These are phyloP conservation scores for Cyrtorhinus lividipennis DNA, from an alignment of 1,140 invertebrate genomes.

Conservation along the genomic window DNA sequence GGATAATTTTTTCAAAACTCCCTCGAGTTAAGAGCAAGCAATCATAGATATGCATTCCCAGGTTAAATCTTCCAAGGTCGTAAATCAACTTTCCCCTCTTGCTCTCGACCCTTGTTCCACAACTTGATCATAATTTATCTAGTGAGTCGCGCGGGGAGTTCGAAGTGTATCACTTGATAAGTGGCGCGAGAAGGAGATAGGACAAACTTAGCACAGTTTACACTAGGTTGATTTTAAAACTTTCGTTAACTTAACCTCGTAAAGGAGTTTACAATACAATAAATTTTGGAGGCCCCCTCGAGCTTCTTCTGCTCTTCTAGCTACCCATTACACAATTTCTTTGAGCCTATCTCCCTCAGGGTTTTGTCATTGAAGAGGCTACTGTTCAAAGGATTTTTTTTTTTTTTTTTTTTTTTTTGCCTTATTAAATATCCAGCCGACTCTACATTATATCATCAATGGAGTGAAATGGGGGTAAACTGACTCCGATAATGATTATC, in stretches of 20 bases:
- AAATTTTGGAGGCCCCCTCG: neutral
- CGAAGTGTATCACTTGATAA: constrained; percentile 9
- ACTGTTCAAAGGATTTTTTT: too few relatives aligned
- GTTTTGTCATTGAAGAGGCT: too few relatives aligned
- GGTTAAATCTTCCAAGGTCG: constrained; percentile 1
- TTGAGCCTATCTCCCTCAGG: too few relatives aligned
- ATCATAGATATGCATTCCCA: constrained; percentile 5
- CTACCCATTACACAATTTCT: too few relatives aligned
- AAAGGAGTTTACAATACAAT: constrained; percentile 8
- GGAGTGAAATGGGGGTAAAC: too few relatives aligned
- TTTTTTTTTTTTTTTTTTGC: too few relatives aligned
- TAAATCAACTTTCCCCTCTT: constrained; percentile 4
- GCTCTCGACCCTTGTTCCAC: neutral
- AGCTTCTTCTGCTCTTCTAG: neutral
- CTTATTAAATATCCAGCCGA: too few relatives aligned
- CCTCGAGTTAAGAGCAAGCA: neutral
- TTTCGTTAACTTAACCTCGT: neutral
- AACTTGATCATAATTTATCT: constrained; percentile 8
- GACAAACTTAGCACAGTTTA: neutral
- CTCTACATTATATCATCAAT: too few relatives aligned
- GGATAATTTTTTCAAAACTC: too few relatives aligned
- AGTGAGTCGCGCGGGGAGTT: neutral
- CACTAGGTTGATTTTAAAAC: constrained; percentile 8
- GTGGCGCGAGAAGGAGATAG: constrained; percentile 8
- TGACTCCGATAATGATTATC: too few relatives aligned